Evolutionary conservation across 2,888 invertebrate species (phyloP), one percentile per base, ranked within the genome.

Genomic region (Apantesis nais): DNA sequence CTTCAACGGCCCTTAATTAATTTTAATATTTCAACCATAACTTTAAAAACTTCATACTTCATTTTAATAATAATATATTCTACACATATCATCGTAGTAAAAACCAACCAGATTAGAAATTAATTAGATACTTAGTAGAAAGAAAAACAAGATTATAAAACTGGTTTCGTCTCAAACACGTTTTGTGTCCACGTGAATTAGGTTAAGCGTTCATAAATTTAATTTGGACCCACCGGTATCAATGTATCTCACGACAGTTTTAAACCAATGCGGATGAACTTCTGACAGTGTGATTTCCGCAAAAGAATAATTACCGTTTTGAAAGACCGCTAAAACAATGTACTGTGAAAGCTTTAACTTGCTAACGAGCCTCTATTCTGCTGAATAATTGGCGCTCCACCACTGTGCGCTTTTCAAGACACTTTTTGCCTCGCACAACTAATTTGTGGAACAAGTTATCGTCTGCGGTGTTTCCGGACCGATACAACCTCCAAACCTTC

Each of bases 231-330:
- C 37, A n/a, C 37, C 52, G 8, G 34, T 34, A 52, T 48, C 25
- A 41, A 63, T 29, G 29, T 29, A 63, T 65, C 25, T 58, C 29
- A 39, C 58, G 7, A 58, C 16, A 16, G 22, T 41, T 66, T 44
- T 52, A 66, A 64, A 58, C 58, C 55, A 68, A 62, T 52, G 55
- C 62, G 31, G 37, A 41, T 31, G 19, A 31, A 14, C 12, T 25
- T 9, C 65, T 52, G 55, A 52, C 52, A 70, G n/a, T 34, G 22
- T 34, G 41, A 66, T 62, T 66, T 70, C 66, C 70, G 37, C 61
- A n/a, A 52, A 52, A 62, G 31, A 22, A 41, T 37, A 60, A 29
- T 66, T 66, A 22, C 19, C 39, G 39, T 39, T 58, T 16, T 31
- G 9, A 44, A 41, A 16, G 25, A 62, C 41, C 9, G n/a, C 16